Conservation (phyloP, 2,113 vertebrate species). For the Tamias sibiricus region DNA sequence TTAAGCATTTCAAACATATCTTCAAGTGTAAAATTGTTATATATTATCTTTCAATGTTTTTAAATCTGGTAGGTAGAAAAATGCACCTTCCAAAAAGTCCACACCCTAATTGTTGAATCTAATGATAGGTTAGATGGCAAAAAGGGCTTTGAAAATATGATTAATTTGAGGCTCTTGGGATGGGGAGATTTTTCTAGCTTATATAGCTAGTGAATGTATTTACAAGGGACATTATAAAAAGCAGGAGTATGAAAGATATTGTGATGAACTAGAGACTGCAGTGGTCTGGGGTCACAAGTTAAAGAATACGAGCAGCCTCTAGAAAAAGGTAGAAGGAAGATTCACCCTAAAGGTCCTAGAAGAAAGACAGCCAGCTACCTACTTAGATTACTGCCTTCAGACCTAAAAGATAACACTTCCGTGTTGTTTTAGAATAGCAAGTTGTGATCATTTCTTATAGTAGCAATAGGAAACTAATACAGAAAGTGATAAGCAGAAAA, state of each 20-base stretch:
- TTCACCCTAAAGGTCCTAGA: too few species aligned
- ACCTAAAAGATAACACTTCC: not conserved
- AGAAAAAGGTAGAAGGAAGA: not conserved
- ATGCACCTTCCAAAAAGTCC: not conserved
- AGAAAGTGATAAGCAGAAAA: not conserved
- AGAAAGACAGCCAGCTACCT: not conserved
- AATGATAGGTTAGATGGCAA: not conserved
- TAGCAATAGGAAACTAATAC: not conserved
- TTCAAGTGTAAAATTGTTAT: not conserved
- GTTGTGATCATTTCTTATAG: not conserved
- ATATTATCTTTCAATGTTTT: not conserved
- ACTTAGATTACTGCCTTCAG: not conserved
- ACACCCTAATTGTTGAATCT: not conserved
- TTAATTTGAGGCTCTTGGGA: not conserved
- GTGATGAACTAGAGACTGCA: not conserved
- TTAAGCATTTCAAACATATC: not conserved
- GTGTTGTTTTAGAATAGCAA: not conserved
- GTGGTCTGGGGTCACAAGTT: fast-evolving
- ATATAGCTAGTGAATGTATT: not conserved
- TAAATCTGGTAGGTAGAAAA: not conserved
- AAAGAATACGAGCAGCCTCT: not conserved
- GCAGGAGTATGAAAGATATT: not conserved
- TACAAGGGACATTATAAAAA: not conserved
- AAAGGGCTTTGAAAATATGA: not conserved
- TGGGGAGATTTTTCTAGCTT: not conserved